Conservation (phyloP, 1,140 invertebrate genomes). For the Vollenhovia emeryi region DNA sequence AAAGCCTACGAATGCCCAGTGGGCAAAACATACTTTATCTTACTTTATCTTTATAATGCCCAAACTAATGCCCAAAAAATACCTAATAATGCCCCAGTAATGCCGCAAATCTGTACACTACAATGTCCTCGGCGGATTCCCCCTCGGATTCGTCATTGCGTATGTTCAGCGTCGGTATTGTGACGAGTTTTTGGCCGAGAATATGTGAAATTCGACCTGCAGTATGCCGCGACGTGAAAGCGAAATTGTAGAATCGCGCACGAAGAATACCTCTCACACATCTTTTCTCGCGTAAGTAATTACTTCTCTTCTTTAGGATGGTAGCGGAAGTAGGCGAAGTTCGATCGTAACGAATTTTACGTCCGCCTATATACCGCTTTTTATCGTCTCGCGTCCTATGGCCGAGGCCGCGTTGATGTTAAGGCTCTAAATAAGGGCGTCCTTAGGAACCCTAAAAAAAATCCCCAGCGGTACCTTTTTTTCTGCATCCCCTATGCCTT, state of each 20-base stretch:
- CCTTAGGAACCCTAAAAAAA: slow-evolving; percentile 76
- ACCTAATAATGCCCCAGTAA: no score
- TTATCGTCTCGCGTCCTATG: slow-evolving; percentile 80
- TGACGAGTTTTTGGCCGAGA: neutral
- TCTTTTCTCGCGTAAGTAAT: slow-evolving; percentile 35
- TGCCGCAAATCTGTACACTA: no score
- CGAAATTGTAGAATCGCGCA: slow-evolving; percentile 3
- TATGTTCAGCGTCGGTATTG: neutral
- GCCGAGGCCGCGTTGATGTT: slow-evolving; percentile 69
- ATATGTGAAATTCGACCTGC: neutral
- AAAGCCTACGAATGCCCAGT: no score
- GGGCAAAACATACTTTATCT: no score
- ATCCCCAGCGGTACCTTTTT: slow-evolving; percentile 74
- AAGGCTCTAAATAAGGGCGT: slow-evolving; percentile 81
- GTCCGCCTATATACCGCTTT: slow-evolving; percentile 77
- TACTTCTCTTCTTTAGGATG: slow-evolving; percentile 12
- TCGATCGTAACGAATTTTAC: slow-evolving; percentile 77
- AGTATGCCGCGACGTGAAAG: neutral
- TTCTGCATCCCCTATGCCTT: slow-evolving; percentile 29
- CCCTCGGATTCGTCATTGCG: no score
- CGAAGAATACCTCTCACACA: slow-evolving; percentile 6
- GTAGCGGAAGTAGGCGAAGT: slow-evolving; percentile 66
- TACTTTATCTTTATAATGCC: no score
- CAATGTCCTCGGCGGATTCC: no score
- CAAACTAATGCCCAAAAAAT: no score